These are phyloP conservation scores for Malacoctenus gilli DNA, from an alignment of 2,797 vertebrate species.

Conservation along the genomic window DNA sequence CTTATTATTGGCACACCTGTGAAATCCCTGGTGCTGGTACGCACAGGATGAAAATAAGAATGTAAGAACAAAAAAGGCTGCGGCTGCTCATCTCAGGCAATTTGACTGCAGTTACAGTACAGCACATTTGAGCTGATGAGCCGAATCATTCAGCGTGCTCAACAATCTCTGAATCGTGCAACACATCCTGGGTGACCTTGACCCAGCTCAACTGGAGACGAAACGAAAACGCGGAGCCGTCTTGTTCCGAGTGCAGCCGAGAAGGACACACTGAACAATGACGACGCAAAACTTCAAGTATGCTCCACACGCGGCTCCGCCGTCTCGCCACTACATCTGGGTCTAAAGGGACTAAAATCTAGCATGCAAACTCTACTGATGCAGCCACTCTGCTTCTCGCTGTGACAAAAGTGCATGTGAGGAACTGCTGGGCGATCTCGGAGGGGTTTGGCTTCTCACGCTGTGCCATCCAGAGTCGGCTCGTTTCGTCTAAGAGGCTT, in stretches of 20 bases:
- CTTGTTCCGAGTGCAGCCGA: constrained; percentile 53
- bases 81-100: constrained; percentile 57
- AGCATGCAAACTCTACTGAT: constrained; percentile 73
- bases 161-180: constrained; percentile 48
- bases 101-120: constrained; percentile 44
- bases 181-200: constrained; percentile 27
- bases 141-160: constrained; percentile 44
- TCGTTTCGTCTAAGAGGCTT: constrained; percentile 55
- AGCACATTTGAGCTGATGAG: constrained; percentile 42
- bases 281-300: constrained; percentile 81
- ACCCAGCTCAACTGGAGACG: constrained; percentile 41
- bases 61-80: constrained; percentile 55
- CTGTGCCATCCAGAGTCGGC: constrained; percentile 54
- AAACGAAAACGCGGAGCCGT: constrained; percentile 56
- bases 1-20: constrained; percentile 73
- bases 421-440: constrained; percentile 56
- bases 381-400: constrained; percentile 52
- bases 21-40: constrained; percentile 20
- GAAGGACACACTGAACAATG: constrained; percentile 66
- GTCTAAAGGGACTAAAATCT: constrained; percentile 64
- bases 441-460: constrained; percentile 5
- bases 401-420: constrained; percentile 69
- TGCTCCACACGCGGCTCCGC: constrained; percentile 71
- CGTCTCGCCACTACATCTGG: constrained; percentile 60
- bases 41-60: too few relatives aligned